Conservation (phyloP, 1,140 invertebrate species). For the Drosophila kikkawai region DNA sequence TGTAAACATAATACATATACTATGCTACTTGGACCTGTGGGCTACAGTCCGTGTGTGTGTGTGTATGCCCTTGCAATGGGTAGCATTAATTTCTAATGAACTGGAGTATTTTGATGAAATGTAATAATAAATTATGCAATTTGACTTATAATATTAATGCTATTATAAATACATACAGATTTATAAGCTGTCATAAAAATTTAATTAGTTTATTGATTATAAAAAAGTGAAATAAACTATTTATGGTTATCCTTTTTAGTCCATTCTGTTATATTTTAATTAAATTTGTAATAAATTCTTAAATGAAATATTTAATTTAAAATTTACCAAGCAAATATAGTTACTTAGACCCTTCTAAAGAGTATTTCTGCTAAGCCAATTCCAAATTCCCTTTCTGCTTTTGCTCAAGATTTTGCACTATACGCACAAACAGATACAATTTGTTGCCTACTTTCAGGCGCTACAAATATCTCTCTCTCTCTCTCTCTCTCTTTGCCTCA, state of each 20-base stretch:
- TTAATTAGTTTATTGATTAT: not conserved
- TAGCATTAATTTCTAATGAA: not conserved
- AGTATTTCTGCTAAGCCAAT: not conserved
- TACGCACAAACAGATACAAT: slow-evolving; percentile 40
- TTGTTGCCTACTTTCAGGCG: slow-evolving; percentile 69
- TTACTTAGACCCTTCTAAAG: not conserved
- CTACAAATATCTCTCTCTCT: slow-evolving; percentile 1
- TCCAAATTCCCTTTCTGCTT: slow-evolving; percentile 26
- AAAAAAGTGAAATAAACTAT: not conserved
- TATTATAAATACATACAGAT: not conserved
- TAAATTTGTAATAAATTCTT: not conserved
- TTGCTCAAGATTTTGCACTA: slow-evolving; percentile 51
- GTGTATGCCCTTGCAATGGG: slow-evolving; percentile 8
- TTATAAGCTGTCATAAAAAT: not conserved
- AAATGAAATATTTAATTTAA: not conserved
- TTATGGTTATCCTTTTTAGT: not conserved
- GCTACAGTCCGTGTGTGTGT: slow-evolving; percentile 7
- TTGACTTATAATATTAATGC: not conserved
- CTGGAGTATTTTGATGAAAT: not conserved
- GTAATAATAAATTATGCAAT: not conserved
- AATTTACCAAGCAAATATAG: too few relatives aligned
- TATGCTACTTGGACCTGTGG: slow-evolving; percentile 5
- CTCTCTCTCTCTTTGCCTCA: not conserved
- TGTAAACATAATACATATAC: slow-evolving; percentile 73
- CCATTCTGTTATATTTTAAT: not conserved